Percentiles rank a stretch among this genome's conserved stretches.
Conservation (phyloP, 1,140 invertebrate genomes). For the Ceratosolen fusciceps region DNA sequence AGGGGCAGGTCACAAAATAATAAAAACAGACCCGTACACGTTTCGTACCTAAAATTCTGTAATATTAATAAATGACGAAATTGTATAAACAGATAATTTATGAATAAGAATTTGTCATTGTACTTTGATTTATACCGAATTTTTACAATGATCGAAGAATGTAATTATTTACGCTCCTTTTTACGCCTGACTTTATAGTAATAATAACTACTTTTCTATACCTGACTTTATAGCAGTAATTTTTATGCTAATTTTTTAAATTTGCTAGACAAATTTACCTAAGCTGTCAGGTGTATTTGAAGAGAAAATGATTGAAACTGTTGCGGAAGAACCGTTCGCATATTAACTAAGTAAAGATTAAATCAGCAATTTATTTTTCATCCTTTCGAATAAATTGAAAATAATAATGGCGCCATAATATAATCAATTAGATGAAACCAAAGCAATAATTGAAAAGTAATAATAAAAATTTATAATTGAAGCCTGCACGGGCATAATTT, state of each 20-base stretch:
- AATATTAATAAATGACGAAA: too few relatives aligned
- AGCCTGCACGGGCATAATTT: too few relatives aligned
- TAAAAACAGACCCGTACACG: too few relatives aligned
- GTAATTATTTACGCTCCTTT: not conserved
- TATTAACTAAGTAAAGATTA: constrained; percentile 5
- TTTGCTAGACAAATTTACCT: not conserved
- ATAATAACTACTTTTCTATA: constrained; percentile 3
- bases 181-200: not conserved
- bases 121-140: not conserved
- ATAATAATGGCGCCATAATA: too few relatives aligned
- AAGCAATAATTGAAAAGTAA: too few relatives aligned
- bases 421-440: too few relatives aligned
- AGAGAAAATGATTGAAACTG: constrained; percentile 15
- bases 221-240: not conserved
- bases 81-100: not conserved
- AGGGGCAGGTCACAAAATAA: too few relatives aligned
- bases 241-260: constrained; percentile 15
- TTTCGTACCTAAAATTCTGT: too few relatives aligned
- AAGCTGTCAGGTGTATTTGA: not conserved
- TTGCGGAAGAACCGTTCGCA: not conserved
- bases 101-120: not conserved
- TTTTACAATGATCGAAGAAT: not conserved
- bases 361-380: not conserved
- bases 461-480: too few relatives aligned
- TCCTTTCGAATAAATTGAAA: not conserved